Evolutionary conservation across 2,113 vertebrate genomes (phyloP).

Genomic region (Mesoclemmys tuberculata): DNA sequence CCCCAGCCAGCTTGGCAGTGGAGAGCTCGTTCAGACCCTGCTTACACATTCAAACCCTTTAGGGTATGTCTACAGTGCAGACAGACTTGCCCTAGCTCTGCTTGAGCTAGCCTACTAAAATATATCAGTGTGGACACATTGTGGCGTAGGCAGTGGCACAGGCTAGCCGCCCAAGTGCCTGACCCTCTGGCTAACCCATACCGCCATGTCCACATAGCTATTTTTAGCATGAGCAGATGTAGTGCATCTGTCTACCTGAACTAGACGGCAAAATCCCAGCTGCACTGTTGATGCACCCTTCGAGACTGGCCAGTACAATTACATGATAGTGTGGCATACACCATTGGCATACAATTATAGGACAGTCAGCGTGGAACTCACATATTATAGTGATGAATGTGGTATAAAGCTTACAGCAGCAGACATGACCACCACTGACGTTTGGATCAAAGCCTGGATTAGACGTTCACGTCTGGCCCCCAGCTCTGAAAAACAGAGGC

Average conservation of each 20-base stretch:
- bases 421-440: not conserved
- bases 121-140: not conserved
- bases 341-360: not conserved
- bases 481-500: not conserved
- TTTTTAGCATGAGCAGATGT: not conserved
- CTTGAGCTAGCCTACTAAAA: not conserved
- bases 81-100: not conserved
- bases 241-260: not conserved
- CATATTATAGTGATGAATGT: not conserved
- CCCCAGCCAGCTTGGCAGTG: no score
- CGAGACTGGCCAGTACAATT: not conserved
- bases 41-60: accelerated
- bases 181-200: not conserved
- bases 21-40: no score
- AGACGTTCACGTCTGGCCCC: not conserved
- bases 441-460: not conserved
- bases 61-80: not conserved
- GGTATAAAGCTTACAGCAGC: not conserved
- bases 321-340: not conserved
- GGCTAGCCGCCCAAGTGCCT: not conserved
- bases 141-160: not conserved
- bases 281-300: not conserved
- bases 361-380: not conserved
- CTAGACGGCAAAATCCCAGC: not conserved
- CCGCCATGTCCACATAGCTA: not conserved